phyloP scores from a whole-genome alignment of 2,888 invertebrate genomes.

The Notodonta ziczac region DNA sequence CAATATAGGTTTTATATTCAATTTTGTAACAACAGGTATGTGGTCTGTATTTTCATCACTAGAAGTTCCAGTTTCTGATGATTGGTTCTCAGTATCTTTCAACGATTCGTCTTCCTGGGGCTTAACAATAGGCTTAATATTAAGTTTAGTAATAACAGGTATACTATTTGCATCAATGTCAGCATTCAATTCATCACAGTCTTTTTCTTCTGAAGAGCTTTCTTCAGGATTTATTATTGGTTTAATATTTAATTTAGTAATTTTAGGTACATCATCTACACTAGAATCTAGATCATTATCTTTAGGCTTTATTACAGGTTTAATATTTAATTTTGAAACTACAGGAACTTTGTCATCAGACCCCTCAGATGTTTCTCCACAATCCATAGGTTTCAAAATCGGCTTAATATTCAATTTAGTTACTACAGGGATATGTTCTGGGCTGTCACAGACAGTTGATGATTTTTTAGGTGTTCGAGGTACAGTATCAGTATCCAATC shows the following conservation, averaged over 20 bases:
- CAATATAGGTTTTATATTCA: conserved; percentile 84
- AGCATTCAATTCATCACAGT: conserved; percentile 73
- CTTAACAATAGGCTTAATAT: conserved; percentile 84
- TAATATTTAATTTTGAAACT: conserved; percentile 83
- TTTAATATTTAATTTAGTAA: conserved; percentile 83
- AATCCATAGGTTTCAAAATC: conserved; percentile 73
- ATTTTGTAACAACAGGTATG: conserved; percentile 80
- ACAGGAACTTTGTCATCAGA: conserved; percentile 75
- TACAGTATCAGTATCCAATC: conserved; percentile 54
- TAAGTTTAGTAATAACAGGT: conserved; percentile 80
- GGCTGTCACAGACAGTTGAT: conserved; percentile 50
- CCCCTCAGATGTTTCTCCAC: conserved; percentile 58
- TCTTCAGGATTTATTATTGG: conserved; percentile 78
- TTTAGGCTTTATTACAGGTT: conserved; percentile 80
- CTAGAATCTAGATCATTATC: conserved; percentile 75
- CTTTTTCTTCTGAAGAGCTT: conserved; percentile 71
- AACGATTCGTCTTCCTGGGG: conserved; percentile 66
- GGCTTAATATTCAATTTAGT: conserved; percentile 79
- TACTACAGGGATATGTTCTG: conserved; percentile 71
- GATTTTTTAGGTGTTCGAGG: conserved; percentile 57
- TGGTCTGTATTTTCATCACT: conserved; percentile 78
- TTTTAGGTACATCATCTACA: conserved; percentile 79
- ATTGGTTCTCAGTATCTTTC: conserved; percentile 75
- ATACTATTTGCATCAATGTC: conserved; percentile 71
- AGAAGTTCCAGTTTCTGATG: conserved; percentile 77